A percentile compares a stretch with the other conserved stretches of the same genome.
Evolutionary conservation across 2,113 vertebrate genomes (phyloP).

Genomic region (Catharus bicknelli): DNA sequence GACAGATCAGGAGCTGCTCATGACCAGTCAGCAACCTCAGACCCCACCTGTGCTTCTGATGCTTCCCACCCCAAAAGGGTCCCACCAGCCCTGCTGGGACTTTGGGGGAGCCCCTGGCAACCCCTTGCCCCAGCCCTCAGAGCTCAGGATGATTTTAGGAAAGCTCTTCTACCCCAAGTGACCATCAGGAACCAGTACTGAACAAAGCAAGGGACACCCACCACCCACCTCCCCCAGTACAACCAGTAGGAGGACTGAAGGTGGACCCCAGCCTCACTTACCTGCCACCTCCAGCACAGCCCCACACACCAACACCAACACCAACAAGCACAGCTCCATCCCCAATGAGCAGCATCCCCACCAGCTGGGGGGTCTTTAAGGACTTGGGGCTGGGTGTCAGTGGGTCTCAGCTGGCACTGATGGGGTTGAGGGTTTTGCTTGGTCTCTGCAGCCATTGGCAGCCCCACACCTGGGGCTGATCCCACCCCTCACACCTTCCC

Average conservation of each 20-base stretch:
- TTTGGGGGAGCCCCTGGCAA: not conserved
- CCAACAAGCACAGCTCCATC: not conserved
- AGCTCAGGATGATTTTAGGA: not conserved
- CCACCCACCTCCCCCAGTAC: not conserved
- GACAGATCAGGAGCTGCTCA: not conserved
- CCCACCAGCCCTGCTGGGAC: not conserved
- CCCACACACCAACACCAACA: not conserved
- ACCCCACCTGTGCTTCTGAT: not conserved
- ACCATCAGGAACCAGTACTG: not conserved
- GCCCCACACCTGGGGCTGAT: not conserved
- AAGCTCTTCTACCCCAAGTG: not conserved
- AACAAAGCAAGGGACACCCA: not conserved
- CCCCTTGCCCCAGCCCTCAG: not conserved
- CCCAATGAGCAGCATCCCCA: rapidly evolving
- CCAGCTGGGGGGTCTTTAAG: not conserved
- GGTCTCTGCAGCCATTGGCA: not conserved
- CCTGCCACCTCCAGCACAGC: not conserved
- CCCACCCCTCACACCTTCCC: not conserved
- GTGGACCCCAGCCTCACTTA: not conserved
- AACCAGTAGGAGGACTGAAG: not conserved
- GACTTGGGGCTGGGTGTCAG: not conserved
- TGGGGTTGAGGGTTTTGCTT: not conserved
- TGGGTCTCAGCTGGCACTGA: not conserved
- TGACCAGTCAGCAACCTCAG: not conserved
- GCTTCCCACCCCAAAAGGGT: too few relatives aligned